Conservation (phyloP, 53 echinoderm and acorn worm species). For the Astropecten irregularis region DNA sequence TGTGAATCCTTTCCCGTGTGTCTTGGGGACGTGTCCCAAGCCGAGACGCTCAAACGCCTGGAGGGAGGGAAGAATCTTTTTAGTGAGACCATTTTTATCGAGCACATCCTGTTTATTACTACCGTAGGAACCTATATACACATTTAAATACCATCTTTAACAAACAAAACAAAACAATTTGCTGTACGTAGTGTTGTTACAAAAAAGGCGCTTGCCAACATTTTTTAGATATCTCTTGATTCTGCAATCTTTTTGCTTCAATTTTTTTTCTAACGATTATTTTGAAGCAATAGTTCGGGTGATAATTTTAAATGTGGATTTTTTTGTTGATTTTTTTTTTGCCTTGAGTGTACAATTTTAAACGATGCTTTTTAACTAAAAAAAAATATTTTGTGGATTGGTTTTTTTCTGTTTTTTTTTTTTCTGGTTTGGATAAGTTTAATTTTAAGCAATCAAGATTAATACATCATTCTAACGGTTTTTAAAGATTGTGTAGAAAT, state of each 20-base stretch:
- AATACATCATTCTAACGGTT: too few species aligned
- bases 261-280: background rate
- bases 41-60: too few species aligned
- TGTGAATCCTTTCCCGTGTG: too few species aligned
- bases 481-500: too few species aligned
- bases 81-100: too few species aligned
- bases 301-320: conserved; percentile 14
- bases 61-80: too few species aligned
- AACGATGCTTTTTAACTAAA: background rate
- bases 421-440: background rate
- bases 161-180: too few species aligned
- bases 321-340: too few species aligned
- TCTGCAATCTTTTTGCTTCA: background rate
- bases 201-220: conserved; percentile 30
- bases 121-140: conserved; percentile 46
- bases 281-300: background rate
- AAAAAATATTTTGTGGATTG: too few species aligned
- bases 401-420: background rate
- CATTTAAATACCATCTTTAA: conserved; percentile 24
- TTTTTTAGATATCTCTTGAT: conserved; percentile 40
- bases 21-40: too few species aligned
- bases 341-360: conserved; percentile 22
- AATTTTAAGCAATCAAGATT: background rate
- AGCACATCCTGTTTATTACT: conserved; percentile 19
- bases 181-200: conserved; percentile 43